Evolutionary conservation across 1,140 invertebrate species (phyloP).

Genomic region (Drosophila tsacasi): DNA sequence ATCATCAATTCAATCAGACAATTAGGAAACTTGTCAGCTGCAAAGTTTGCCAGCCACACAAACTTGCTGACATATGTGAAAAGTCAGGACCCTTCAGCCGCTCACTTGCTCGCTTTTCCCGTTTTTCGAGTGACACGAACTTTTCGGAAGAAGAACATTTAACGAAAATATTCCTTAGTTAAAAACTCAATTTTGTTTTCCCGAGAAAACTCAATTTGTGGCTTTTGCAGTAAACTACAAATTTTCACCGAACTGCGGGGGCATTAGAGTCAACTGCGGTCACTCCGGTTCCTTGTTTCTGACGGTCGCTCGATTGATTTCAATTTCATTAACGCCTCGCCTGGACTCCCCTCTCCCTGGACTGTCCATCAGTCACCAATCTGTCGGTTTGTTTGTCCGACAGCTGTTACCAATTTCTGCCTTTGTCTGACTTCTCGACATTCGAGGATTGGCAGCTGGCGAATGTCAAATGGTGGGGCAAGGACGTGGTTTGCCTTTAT

Average conservation of each 20-base stretch:
- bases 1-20: constrained; percentile 85
- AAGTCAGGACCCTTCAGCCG: constrained; percentile 29
- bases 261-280: constrained; percentile 27
- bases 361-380: constrained; percentile 13
- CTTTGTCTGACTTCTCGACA: constrained; percentile 25
- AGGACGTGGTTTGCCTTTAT: neutral
- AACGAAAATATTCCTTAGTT: constrained; percentile 52
- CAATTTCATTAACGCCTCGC: constrained; percentile 77
- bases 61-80: constrained; percentile 73
- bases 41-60: constrained; percentile 65
- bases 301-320: constrained; percentile 60
- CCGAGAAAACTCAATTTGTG: constrained; percentile 54
- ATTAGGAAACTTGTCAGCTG: constrained; percentile 78
- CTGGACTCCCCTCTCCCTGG: neutral
- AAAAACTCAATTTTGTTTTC: constrained; percentile 69
- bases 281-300: constrained; percentile 5
- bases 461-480: neutral
- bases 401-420: constrained; percentile 50
- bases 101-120: constrained; percentile 3
- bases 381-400: constrained; percentile 48
- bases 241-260: constrained; percentile 15
- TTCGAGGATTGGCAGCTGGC: constrained; percentile 28
- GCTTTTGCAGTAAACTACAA: constrained; percentile 34
- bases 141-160: constrained; percentile 49
- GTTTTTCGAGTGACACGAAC: constrained; percentile 44